Conservation (phyloP, 2,797 vertebrate genomes). For the Thalassophryne amazonica region DNA sequence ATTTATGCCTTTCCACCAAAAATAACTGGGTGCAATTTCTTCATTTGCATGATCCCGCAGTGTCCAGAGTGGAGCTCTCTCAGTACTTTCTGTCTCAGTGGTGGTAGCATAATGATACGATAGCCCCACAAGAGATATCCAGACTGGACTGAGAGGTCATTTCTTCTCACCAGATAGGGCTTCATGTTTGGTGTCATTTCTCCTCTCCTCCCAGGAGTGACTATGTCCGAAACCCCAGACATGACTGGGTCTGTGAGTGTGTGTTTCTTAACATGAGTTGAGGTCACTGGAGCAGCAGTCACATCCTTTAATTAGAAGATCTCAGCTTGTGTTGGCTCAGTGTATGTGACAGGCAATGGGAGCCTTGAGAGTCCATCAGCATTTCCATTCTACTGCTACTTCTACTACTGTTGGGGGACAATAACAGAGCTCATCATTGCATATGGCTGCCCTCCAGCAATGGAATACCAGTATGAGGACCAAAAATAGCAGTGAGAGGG, state of each 20-base stretch:
- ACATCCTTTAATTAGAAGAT: conserved; percentile 7
- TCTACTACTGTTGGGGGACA: background rate
- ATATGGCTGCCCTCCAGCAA: background rate
- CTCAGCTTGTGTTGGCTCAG: background rate
- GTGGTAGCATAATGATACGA: conserved; percentile 1
- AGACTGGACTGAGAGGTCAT: background rate
- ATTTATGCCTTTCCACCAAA: conserved; percentile 4
- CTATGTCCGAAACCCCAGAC: background rate
- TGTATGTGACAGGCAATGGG: background rate
- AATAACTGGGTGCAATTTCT: conserved; percentile 13
- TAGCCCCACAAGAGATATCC: background rate
- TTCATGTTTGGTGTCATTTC: conserved; percentile 3
- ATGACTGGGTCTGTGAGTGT: background rate
- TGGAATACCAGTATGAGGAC: background rate
- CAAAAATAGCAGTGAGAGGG: conserved; percentile 1
- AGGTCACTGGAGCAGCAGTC: background rate
- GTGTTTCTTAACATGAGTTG: background rate
- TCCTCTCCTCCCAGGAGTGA: background rate
- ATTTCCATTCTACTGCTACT: background rate
- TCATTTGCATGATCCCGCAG: conserved; percentile 14
- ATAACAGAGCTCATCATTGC: background rate
- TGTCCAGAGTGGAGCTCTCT: background rate
- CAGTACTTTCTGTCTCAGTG: background rate
- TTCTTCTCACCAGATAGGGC: conserved; percentile 1
- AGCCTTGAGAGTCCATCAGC: conserved; percentile 3